These are phyloP conservation scores for Brienomyrus longianalis DNA, from an alignment of 2,113 vertebrate species.

Conservation along the genomic window DNA sequence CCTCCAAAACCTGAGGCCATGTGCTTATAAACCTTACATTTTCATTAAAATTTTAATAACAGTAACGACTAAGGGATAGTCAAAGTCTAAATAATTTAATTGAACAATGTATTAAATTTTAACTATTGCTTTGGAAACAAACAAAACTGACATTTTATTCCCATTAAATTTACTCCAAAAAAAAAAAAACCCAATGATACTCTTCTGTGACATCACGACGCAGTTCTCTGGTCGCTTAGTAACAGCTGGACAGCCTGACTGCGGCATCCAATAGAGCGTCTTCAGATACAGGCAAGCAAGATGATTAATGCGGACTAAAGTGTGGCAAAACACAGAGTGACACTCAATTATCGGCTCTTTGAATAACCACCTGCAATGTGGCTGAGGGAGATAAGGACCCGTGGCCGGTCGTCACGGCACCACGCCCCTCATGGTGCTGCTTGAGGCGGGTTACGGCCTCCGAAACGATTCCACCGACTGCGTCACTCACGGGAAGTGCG, in stretches of 20 bases:
- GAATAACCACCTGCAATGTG: constrained; percentile 38
- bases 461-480: not conserved
- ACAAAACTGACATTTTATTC: constrained; percentile 8
- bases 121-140: constrained; percentile 8
- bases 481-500: not conserved
- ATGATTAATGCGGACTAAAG: constrained; percentile 48
- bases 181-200: not conserved
- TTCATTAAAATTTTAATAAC: not conserved
- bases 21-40: not conserved
- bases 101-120: not conserved
- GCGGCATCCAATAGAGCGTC: constrained; percentile 6
- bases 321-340: constrained; percentile 17
- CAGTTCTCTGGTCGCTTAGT: constrained; percentile 28
- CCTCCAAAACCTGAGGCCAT: not conserved
- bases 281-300: constrained; percentile 8
- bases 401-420: not conserved
- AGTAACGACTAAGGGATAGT: not conserved
- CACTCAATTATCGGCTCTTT: constrained; percentile 42
- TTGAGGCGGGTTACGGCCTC: not conserved
- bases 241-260: constrained; percentile 29
- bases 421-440: not conserved
- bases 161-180: not conserved
- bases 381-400: constrained; percentile 23
- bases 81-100: not conserved
- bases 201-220: constrained; percentile 27